These are phyloP conservation scores for Molossus molossus DNA, from an alignment of 2,797 vertebrate genomes.

Conservation along the genomic window DNA sequence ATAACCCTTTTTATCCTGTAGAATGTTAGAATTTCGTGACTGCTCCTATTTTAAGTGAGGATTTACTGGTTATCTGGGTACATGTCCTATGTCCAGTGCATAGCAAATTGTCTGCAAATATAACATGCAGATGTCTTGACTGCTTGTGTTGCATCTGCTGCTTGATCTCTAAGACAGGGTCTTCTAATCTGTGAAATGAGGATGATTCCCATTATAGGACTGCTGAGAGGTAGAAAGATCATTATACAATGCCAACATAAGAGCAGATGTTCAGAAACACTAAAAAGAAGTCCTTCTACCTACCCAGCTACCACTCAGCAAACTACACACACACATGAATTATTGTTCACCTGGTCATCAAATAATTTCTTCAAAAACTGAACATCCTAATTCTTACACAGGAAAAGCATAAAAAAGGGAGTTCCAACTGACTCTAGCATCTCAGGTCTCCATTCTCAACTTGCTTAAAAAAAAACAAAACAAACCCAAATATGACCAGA, in stretches of 20 bases:
- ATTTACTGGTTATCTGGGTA: background rate
- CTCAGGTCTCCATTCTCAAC: background rate
- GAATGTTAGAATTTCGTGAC: background rate
- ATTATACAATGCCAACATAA: background rate
- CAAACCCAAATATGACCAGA: background rate
- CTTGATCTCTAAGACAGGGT: background rate
- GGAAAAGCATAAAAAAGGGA: background rate
- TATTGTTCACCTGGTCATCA: background rate
- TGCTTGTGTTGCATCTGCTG: background rate
- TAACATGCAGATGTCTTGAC: background rate
- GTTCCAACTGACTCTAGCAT: background rate
- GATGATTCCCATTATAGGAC: background rate
- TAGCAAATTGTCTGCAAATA: background rate
- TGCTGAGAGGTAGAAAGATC: background rate
- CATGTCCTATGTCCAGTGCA: background rate
- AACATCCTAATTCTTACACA: background rate
- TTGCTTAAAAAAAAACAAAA: background rate
- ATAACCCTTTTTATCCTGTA: background rate
- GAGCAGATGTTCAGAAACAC: background rate
- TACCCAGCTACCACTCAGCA: background rate
- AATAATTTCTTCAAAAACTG: background rate
- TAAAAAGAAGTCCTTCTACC: background rate
- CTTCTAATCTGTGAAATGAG: background rate
- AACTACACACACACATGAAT: background rate
- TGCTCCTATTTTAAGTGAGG: background rate